Conservation (phyloP, 2,888 invertebrate genomes). For the Cancer borealis region DNA sequence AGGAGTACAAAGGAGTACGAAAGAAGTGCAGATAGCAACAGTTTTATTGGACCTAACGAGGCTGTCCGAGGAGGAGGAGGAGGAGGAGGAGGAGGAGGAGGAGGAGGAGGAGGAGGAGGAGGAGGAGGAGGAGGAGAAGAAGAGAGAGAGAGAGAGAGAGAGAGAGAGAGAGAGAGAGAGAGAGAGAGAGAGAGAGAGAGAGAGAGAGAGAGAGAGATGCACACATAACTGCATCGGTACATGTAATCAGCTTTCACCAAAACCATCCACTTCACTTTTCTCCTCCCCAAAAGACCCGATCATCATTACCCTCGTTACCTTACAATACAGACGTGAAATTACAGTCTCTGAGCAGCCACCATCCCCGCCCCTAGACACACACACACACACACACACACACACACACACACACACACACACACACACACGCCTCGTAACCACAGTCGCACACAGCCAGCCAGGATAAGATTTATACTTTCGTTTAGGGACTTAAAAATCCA, state of each 20-base stretch:
- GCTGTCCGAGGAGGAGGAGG: too few relatives aligned
- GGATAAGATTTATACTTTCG: constrained; percentile 31
- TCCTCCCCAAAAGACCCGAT: background rate
- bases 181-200: too few relatives aligned
- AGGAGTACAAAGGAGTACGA: too few relatives aligned
- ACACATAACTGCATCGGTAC: background rate
- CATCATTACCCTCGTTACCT: background rate
- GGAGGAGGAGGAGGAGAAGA: too few relatives aligned
- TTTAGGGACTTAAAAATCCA: background rate
- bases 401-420: background rate
- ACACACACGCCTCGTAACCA: background rate
- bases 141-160: too few relatives aligned
- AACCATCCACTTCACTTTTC: constrained; percentile 23
- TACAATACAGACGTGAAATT: background rate
- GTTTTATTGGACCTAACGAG: too few relatives aligned
- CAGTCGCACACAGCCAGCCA: constrained; percentile 36
- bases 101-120: too few relatives aligned
- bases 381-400: background rate
- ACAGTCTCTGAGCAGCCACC: background rate
- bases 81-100: too few relatives aligned
- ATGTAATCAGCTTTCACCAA: background rate
- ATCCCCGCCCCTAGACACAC: background rate
- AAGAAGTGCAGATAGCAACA: too few relatives aligned
- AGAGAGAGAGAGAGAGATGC: background rate
- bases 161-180: too few relatives aligned